Percentiles rank a stretch among this genome's conserved stretches.
These are phyloP conservation scores for Drosophila suboccidentalis DNA, from an alignment of 2,888 invertebrate species.

Conservation along the genomic window DNA sequence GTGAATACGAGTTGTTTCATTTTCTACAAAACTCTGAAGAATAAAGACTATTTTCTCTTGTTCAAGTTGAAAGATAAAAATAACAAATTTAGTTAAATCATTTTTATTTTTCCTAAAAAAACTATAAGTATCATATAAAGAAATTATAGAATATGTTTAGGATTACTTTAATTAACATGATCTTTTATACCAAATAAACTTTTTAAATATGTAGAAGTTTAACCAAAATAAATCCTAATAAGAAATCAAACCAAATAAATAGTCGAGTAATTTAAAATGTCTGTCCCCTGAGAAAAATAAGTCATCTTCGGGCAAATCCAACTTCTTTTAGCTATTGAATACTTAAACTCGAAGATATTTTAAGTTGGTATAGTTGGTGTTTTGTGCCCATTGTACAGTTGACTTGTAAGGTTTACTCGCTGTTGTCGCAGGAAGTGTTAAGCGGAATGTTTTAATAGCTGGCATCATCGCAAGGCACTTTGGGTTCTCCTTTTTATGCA, in stretches of 20 bases:
- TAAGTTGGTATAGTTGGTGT: neutral
- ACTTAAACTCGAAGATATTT: neutral
- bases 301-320: neutral
- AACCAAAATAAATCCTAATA: neutral
- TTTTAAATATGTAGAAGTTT: neutral
- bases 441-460: slow-evolving; percentile 80
- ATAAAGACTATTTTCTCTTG: no score
- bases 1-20: no score
- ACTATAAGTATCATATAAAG: no score
- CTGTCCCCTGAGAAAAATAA: neutral
- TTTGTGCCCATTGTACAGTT: slow-evolving; percentile 45
- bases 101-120: no score
- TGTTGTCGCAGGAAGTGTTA: slow-evolving; percentile 81
- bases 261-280: neutral
- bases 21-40: no score
- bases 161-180: neutral
- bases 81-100: no score
- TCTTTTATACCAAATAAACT: neutral
- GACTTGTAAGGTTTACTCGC: slow-evolving; percentile 18
- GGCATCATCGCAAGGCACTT: slow-evolving; percentile 39
- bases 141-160: no score
- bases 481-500: slow-evolving; percentile 64
- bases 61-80: no score
- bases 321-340: neutral
- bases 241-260: neutral